Percentiles rank a stretch among this genome's conserved stretches.
Evolutionary conservation across 2,888 invertebrate genomes (phyloP).

Genomic region (Megaustenia siamemsis): DNA sequence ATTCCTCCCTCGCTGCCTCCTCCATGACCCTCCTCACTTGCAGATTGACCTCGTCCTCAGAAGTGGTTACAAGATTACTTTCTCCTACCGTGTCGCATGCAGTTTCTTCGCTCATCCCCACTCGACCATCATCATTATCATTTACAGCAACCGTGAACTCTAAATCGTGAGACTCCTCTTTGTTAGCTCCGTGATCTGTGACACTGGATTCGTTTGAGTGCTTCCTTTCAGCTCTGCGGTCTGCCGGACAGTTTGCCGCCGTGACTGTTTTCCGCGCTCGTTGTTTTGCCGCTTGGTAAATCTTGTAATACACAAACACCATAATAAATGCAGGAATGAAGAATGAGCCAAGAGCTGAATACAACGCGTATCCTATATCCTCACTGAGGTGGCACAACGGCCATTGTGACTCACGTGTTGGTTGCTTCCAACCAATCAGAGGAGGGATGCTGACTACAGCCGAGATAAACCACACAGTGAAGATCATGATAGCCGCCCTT

Average conservation of each 20-base stretch:
- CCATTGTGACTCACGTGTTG: conserved; percentile 70
- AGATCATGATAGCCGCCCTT: conserved; percentile 94
- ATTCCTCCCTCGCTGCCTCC: conserved; percentile 56
- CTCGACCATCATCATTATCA: not conserved
- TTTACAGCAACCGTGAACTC: conserved; percentile 49
- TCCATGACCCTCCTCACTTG: conserved; percentile 6
- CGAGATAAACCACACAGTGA: conserved; percentile 95
- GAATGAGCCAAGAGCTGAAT: conserved; percentile 98
- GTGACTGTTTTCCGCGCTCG: conserved; percentile 86
- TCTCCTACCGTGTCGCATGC: conserved; percentile 28
- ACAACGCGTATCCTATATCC: conserved; percentile 97
- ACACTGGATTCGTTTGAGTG: conserved; percentile 65
- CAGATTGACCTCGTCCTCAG: conserved; percentile 58
- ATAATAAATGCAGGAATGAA: conserved; percentile 99
- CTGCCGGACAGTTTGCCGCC: conserved; percentile 25
- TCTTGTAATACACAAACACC: conserved; percentile 99
- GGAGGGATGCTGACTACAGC: conserved; percentile 97
- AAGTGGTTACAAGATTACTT: conserved; percentile 53
- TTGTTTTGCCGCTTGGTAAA: conserved; percentile 97
- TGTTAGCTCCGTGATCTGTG: conserved; percentile 59
- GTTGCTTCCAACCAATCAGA: conserved; percentile 93
- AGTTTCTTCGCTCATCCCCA: conserved; percentile 9
- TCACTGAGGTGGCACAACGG: conserved; percentile 84
- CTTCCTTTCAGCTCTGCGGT: conserved; percentile 54
- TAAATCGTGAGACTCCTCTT: conserved; percentile 57